These are phyloP conservation scores for Neostethus bicornis DNA, from an alignment of 2,797 vertebrate species.

Conservation along the genomic window DNA sequence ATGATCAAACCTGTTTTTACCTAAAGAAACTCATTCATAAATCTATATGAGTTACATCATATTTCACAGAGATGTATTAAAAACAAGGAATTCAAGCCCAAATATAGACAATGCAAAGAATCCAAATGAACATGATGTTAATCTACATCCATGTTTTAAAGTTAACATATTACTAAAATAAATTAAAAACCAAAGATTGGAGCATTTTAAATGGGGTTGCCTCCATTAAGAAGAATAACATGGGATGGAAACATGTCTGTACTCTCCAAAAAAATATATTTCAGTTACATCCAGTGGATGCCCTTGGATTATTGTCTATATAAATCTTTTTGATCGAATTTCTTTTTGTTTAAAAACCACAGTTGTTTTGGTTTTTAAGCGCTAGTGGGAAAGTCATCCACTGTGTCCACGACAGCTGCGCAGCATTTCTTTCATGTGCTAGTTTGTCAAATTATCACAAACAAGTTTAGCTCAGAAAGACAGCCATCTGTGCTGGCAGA, in stretches of 20 bases:
- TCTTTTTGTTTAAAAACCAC: conserved; percentile 4
- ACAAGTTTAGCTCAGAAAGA: conserved; percentile 26
- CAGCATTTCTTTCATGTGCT: conserved; percentile 23
- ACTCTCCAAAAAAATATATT: conserved; percentile 11
- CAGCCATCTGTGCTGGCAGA: conserved; percentile 34
- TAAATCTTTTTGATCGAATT: background rate
- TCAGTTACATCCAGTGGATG: background rate
- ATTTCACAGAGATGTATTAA: background rate
- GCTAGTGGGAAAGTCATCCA: conserved; percentile 1
- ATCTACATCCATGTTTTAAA: conserved; percentile 2
- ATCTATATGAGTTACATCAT: background rate
- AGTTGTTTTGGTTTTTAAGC: background rate
- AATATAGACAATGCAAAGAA: conserved; percentile 5
- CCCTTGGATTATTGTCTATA: conserved; percentile 1
- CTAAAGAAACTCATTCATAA: background rate
- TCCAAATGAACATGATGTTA: conserved; percentile 12
- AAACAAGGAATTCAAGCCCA: conserved; percentile 6
- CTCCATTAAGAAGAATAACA: conserved; percentile 28
- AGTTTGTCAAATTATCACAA: conserved; percentile 34
- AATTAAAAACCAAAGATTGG: conserved; percentile 4
- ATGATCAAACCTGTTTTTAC: conserved; percentile 3
- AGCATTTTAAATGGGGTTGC: conserved; percentile 16
- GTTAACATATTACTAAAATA: background rate
- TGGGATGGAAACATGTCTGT: conserved; percentile 10
- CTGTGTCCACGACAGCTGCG: conserved; percentile 8